Conservation (phyloP, 2,797 vertebrate species). For the Tokudaia muenninki region DNA sequence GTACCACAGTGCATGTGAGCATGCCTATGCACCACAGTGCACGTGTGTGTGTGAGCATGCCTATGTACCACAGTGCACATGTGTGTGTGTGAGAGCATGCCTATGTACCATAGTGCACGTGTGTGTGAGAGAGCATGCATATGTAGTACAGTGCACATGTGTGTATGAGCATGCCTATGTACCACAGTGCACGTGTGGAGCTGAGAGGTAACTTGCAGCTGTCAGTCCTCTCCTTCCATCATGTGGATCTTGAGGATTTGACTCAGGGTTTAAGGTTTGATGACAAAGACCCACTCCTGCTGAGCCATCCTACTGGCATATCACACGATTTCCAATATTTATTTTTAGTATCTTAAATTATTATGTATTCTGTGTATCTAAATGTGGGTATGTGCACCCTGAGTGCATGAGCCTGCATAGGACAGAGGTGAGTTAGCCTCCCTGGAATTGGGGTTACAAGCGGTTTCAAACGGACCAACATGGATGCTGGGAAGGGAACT, state of each 20-base stretch:
- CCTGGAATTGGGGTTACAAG: background rate
- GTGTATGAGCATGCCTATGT: background rate
- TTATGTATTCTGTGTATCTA: background rate
- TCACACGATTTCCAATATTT: background rate
- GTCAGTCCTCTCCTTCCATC: no score
- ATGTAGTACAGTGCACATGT: no score
- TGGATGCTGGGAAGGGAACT: background rate
- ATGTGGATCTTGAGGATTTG: background rate
- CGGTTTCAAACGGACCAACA: background rate
- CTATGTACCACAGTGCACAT: no score
- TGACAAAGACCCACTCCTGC: background rate
- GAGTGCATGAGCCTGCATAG: background rate
- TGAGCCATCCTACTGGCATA: background rate
- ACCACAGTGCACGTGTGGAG: no score
- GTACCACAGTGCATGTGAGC: no score
- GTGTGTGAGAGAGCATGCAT: no score
- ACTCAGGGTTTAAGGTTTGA: background rate
- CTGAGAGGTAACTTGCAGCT: background rate
- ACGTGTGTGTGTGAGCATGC: no score
- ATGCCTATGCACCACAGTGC: no score
- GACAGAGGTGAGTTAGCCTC: background rate
- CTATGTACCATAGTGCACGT: background rate
- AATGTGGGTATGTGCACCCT: background rate
- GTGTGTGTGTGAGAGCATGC: background rate
- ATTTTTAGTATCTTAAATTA: background rate